Evolutionary conservation across 2,113 vertebrate genomes (phyloP).

Genomic region (Engraulis encrasicolus): DNA sequence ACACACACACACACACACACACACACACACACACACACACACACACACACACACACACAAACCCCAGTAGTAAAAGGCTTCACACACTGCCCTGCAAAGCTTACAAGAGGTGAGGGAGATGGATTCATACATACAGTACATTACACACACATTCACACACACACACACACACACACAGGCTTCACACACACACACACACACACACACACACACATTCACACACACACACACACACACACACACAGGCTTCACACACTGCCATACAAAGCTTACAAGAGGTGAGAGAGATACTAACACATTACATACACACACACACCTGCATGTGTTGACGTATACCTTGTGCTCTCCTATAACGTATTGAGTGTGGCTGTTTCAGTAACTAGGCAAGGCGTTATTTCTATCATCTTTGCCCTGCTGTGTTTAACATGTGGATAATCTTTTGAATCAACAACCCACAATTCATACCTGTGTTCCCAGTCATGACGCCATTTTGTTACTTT

Average conservation of each 20-base stretch:
- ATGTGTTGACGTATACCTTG: too few species aligned
- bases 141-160: not conserved
- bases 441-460: not conserved
- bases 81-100: conserved; percentile 90
- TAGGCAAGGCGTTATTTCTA: too few species aligned
- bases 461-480: not conserved
- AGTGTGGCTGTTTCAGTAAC: too few species aligned
- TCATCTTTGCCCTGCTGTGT: too few species aligned
- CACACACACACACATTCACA: not conserved
- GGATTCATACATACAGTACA: too few species aligned
- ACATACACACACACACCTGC: not conserved
- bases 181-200: not conserved
- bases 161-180: not conserved
- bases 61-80: too few species aligned
- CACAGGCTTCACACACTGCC: too few species aligned
- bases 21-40: not conserved
- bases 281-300: conserved; percentile 37
- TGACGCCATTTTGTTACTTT: not conserved
- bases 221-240: too few species aligned
- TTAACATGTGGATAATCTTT: too few species aligned
- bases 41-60: not conserved
- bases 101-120: conserved; percentile 90
- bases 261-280: conserved; percentile 98
- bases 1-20: too few species aligned
- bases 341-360: too few species aligned